These are phyloP conservation scores for Nephrotoma appendiculata DNA, from an alignment of 2,888 invertebrate species.

Conservation along the genomic window DNA sequence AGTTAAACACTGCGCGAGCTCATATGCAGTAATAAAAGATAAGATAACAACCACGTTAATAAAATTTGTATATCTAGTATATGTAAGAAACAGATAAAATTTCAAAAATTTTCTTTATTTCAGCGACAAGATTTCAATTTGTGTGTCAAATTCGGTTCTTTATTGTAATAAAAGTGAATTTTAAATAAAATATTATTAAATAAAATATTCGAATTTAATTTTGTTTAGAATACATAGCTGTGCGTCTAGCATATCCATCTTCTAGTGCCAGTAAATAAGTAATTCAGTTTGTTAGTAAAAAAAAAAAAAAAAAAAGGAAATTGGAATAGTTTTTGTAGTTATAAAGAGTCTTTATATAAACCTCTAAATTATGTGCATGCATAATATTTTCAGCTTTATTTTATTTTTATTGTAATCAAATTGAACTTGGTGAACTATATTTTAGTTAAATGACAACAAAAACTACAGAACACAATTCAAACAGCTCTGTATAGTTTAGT, in stretches of 20 bases:
- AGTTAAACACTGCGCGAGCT: not conserved
- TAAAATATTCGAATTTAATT: not conserved
- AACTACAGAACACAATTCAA: not conserved
- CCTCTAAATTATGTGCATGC: conserved; percentile 1
- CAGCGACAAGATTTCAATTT: not conserved
- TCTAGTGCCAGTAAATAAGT: not conserved
- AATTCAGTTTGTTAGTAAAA: not conserved
- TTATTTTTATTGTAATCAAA: conserved; percentile 4
- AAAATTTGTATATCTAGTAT: not conserved
- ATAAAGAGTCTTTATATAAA: not conserved
- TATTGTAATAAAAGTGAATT: not conserved
- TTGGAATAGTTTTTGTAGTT: conserved; percentile 1
- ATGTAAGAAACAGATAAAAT: not conserved
- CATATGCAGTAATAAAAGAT: not conserved
- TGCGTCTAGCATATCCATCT: not conserved
- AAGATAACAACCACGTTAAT: not conserved
- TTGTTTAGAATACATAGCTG: not conserved
- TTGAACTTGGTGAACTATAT: conserved; percentile 2
- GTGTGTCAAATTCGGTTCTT: not conserved
- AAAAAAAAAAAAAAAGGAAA: conserved; percentile 1
- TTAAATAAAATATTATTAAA: not conserved
- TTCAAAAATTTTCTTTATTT: not conserved
- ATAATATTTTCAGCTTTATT: not conserved
- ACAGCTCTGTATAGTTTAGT: not conserved
- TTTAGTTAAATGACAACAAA: conserved; percentile 1